Percentiles rank a stretch among this genome's conserved stretches.
Conservation (phyloP, 2,113 vertebrate genomes). For the Ellobius talpinus region DNA sequence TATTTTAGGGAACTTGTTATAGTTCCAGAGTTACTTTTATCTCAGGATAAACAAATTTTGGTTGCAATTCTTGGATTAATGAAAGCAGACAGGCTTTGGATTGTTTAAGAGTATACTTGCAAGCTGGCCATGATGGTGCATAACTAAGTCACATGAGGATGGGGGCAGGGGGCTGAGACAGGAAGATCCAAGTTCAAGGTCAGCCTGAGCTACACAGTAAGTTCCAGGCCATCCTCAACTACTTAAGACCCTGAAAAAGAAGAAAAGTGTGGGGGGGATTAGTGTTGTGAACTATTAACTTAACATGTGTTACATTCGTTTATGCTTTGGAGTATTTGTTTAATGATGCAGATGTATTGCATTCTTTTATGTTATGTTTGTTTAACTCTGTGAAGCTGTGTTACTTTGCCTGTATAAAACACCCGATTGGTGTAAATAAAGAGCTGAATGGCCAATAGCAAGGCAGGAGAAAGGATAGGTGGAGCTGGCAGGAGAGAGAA, state of each 20-base stretch:
- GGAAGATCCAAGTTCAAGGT: neutral
- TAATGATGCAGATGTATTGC: too few relatives aligned
- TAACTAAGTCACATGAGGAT: neutral
- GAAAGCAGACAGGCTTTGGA: neutral
- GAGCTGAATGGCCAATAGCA: too few relatives aligned
- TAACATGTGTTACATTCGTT: too few relatives aligned
- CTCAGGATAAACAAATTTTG: neutral
- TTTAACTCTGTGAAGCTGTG: too few relatives aligned
- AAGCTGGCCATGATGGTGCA: neutral
- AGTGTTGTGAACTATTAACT: too few relatives aligned
- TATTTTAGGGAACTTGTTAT: neutral
- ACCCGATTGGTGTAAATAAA: too few relatives aligned
- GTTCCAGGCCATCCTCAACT: neutral
- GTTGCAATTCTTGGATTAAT: neutral
- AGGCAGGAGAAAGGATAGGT: too few relatives aligned
- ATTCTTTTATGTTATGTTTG: too few relatives aligned
- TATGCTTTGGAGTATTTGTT: too few relatives aligned
- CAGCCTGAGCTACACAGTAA: neutral
- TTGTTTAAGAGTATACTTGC: neutral
- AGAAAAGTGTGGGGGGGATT: neutral
- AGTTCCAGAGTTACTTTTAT: neutral
- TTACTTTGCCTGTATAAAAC: too few relatives aligned
- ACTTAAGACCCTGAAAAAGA: neutral
- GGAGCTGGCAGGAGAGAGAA: too few relatives aligned
- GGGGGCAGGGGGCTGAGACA: neutral